Percentiles rank a stretch among this genome's conserved stretches.
Evolutionary conservation across 2,888 invertebrate species (phyloP).

Genomic region (Phyllotreta cruciferae): DNA sequence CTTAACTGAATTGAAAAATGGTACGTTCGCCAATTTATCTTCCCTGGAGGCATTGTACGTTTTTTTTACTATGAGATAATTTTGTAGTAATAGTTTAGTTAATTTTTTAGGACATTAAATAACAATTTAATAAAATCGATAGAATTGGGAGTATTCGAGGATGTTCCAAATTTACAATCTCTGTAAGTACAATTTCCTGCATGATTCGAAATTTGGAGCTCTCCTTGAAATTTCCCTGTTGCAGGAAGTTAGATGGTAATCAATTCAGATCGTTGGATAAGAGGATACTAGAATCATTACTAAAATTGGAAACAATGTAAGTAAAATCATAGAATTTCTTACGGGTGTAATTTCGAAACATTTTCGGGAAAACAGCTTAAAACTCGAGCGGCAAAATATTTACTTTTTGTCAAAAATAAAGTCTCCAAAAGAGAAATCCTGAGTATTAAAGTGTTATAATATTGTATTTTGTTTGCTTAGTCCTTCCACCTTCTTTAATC

Average conservation of each 20-base stretch:
- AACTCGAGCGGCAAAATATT: no score
- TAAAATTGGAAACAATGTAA: slow-evolving; percentile 61
- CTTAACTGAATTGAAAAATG: slow-evolving; percentile 57
- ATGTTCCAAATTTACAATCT: slow-evolving; percentile 60
- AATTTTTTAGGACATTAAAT: slow-evolving; percentile 61
- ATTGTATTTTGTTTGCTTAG: no score
- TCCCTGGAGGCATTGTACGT: slow-evolving; percentile 61
- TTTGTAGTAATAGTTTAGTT: no score
- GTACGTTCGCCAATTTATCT: slow-evolving; percentile 61
- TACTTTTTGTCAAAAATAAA: no score
- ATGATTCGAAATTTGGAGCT: slow-evolving; percentile 34
- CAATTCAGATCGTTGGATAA: slow-evolving; percentile 57
- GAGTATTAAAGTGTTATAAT: no score
- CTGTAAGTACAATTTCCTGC: slow-evolving; percentile 54
- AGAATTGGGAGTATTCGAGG: slow-evolving; percentile 58
- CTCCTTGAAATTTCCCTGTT: slow-evolving; percentile 16
- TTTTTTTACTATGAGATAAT: neutral
- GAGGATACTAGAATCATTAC: slow-evolving; percentile 57
- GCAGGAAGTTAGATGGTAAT: slow-evolving; percentile 53
- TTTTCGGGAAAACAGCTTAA: slow-evolving; percentile 1
- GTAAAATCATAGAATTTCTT: slow-evolving; percentile 44
- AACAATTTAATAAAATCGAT: slow-evolving; percentile 60
- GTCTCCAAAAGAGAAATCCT: no score
- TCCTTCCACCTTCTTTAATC: no score
- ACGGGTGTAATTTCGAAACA: no score